Conservation (phyloP, 2,888 invertebrate genomes). For the Andrena camellia region DNA sequence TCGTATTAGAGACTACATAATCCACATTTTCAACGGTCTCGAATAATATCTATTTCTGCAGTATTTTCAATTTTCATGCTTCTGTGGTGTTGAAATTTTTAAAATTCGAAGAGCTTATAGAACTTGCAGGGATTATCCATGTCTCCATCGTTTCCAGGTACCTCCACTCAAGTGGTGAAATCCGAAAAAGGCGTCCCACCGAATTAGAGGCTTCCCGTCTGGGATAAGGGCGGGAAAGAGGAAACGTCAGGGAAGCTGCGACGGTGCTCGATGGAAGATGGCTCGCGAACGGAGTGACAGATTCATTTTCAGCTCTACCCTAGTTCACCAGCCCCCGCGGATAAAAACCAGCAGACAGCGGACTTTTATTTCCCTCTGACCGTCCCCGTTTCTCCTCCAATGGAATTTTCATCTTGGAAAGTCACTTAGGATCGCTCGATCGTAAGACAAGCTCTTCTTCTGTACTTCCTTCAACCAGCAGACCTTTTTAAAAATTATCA, state of each 20-base stretch:
- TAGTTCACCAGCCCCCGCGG: slow-evolving; percentile 46
- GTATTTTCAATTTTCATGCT: no score
- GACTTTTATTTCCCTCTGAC: slow-evolving; percentile 58
- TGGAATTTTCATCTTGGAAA: slow-evolving; percentile 50
- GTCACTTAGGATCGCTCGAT: slow-evolving; percentile 10
- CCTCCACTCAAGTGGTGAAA: background rate
- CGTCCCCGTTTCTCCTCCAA: slow-evolving; percentile 17
- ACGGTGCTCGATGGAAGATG: slow-evolving; percentile 24
- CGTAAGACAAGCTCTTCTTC: background rate
- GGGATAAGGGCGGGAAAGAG: background rate
- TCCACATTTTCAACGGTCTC: no score
- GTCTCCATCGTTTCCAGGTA: background rate
- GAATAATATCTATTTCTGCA: no score
- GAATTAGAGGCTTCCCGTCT: background rate
- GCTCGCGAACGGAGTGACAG: slow-evolving; percentile 74
- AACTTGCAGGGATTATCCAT: no score
- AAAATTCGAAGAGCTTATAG: no score
- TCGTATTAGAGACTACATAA: no score
- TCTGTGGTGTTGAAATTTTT: no score
- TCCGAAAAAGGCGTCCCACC: background rate
- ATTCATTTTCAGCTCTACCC: slow-evolving; percentile 75
- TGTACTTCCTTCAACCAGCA: background rate
- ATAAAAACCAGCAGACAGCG: slow-evolving; percentile 43
- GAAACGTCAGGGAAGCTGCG: slow-evolving; percentile 8
- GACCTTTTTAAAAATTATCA: background rate